Base-by-base conservation (phyloP, 2,113 vertebrate species). In the Grus americana region DNA sequence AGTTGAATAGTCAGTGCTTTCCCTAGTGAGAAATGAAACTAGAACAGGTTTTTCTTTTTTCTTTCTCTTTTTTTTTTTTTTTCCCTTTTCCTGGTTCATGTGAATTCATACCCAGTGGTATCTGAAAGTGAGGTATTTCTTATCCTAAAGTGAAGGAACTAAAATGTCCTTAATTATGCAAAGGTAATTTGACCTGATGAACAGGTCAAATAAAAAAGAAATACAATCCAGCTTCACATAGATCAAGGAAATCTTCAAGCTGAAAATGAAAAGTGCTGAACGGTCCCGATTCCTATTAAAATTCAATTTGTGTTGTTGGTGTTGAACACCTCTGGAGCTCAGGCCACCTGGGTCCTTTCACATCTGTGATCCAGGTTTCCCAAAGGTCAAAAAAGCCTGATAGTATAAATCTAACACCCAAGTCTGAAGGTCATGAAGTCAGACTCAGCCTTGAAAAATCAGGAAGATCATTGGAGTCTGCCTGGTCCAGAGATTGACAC, bases 11-110 rank as follows among this genome's bases (percentile, higher is more conserved):
- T 85, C 86, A 80, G 61, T 36, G 17, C 16, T 76, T 91, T 93
- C 87, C 68, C 67, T 89, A 54, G 57, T 72, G 85, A 90, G 84
- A 89, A 92, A 92, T 55, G 68, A 93, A 96, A 93, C 65, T 32
- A 82, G 86, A 92, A 20, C 65, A 81, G 21, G 26, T 70, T 86
- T 92, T 81, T 62, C 30, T 32, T 9, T n/a, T 22, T 16, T 27
- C 2, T 52, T 71, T n/a, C 68, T 36, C 42, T 22, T 16, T 23
- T 50, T 14, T 50, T 14, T 54, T 54, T 54, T 15, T 7, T 27
- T 23, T 7, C 26, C 26, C 27, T 55, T 29, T 15, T 7, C 36
- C 29, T 73, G 7, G 13, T 88, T 88, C 36, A 13, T 81, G 32
- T 73, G 61, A 87, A 62, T 90, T 85, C 70, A 79, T 91, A 85